Evolutionary conservation across 2,888 invertebrate genomes (phyloP).

Genomic region (Trachelus iudaicus): DNA sequence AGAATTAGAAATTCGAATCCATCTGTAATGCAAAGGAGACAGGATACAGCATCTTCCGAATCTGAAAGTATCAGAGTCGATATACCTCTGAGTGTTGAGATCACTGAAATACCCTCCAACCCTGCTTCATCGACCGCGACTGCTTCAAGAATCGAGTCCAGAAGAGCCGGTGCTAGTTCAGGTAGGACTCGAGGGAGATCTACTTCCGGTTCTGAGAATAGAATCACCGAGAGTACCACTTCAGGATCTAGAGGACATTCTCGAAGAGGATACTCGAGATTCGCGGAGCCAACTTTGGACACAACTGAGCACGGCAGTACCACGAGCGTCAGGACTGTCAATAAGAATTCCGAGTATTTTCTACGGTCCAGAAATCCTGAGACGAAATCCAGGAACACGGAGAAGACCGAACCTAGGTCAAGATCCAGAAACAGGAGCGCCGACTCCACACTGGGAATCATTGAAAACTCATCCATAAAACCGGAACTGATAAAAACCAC

Average conservation of each 20-base stretch:
- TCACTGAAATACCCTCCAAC: slow-evolving; percentile 13
- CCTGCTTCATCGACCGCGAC: background rate
- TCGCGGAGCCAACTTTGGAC: slow-evolving; percentile 23
- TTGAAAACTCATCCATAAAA: slow-evolving; percentile 4
- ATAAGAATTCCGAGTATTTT: slow-evolving; percentile 1
- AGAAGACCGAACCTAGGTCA: slow-evolving; percentile 6
- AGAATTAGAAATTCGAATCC: background rate
- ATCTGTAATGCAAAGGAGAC: slow-evolving; percentile 22
- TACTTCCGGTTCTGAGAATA: background rate
- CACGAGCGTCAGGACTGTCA: background rate
- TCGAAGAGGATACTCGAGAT: slow-evolving; percentile 38
- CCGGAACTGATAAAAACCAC: background rate
- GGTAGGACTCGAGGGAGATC: background rate
- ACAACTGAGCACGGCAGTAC: slow-evolving; percentile 11
- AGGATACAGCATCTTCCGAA: slow-evolving; percentile 33
- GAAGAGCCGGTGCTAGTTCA: background rate
- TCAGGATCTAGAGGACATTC: slow-evolving; percentile 11
- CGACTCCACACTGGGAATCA: background rate
- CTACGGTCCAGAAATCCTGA: slow-evolving; percentile 28
- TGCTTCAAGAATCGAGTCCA: background rate
- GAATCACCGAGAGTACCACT: slow-evolving; percentile 14
- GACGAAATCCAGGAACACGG: slow-evolving; percentile 17
- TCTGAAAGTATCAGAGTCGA: slow-evolving; percentile 50
- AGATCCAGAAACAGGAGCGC: slow-evolving; percentile 8
- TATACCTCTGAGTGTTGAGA: slow-evolving; percentile 33